Evolutionary conservation across 2,113 vertebrate genomes (phyloP), one percentile per base, ranked within the genome.

Genomic region (Notothenia rossii): DNA sequence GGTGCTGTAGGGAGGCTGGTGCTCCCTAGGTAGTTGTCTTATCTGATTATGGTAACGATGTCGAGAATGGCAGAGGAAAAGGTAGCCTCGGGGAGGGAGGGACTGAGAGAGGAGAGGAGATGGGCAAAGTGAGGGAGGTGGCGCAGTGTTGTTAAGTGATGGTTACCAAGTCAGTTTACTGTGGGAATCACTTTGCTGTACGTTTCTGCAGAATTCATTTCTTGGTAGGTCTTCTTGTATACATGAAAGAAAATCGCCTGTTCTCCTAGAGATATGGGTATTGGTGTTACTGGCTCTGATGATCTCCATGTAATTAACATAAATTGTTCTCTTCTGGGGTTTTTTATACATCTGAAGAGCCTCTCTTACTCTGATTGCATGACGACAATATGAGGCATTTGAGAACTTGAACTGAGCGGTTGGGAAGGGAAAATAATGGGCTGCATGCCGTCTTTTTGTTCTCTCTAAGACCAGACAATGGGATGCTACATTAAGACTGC

Each of bases 41-140:
- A 91, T 90, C 90, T 94, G 90, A 95, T 95, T 94, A 95, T 93
- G 93, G 90, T 93, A 93, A 93, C 91, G 83, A 91, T 86, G 90
- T 89, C 74, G 87, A 91, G 89, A 91, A 81, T 84, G 79, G 87
- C 69, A 79, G 87, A 86, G 91, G 81, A 88, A 93, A 87, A 89
- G 60, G 81, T 90, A 78, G 91, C 89, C 88, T 84, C 81, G 68
- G 88, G 93, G 91, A 89, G 83, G 74, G 82, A 72, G 85, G 83
- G 74, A 79, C 70, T 76, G 82, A 67, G 68, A 75, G 83, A 81
- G 76, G 77, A 36, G 67, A 73, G 79, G 75, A 75, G 64, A 81
- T 61, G 84, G 73, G 56, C 70, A 64, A 61, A 79, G 89, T 18
- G 72, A 65, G 78, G 63, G 73, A 79, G 51, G 81, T 73, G 70